Evolutionary conservation across 2,888 invertebrate genomes (phyloP), one percentile per base, ranked within the genome.

Genomic region (Acrobasis suavella): DNA sequence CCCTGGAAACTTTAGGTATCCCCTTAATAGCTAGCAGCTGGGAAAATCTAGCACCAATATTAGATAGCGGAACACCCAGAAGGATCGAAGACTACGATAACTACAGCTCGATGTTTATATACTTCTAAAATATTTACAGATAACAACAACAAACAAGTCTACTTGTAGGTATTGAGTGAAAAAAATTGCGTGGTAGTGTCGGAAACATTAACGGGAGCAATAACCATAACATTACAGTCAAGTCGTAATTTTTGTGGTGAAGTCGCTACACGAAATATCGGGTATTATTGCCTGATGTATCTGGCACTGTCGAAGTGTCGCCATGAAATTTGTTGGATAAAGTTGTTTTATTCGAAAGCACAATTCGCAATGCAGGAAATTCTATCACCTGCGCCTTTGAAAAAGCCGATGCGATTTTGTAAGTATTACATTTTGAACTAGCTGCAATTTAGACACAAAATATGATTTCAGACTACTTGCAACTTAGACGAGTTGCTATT

Each of bases 201-300:
- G 22, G 58, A 61, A 59, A 62, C 42, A 65, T 52, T 60, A 52
- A 60, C 60, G 60, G 42, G 39, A 22, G 14, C 39, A 51, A 60
- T 60, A 59, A 60, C 60, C 38, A 17, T 60, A 22, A 60, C 15
- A 50, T 51, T 9, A 60, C 60, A 52, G 51, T 60, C 51, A 60
- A 51, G 60, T 60, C 60, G 60, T 60, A 60, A 50, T 39, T 50
- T 60, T 51, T 60, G 52, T 60, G 52, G 52, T 22, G 15, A 60
- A 60, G 60, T 52, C 60, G 22, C 38, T 39, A 16, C 51, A 17
- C 42, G 9, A 58, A 15, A 42, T 56, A 42, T 39, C 39, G 17
- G 39, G 12, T 56, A 10, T 56, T 54, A n/a, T 14, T 14, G 14
- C 42, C 39, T 52, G 52, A 52, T 32, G 9, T 32, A 52, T 32